Conservation (phyloP, 2,888 invertebrate genomes). For the Teinopalpus imperialis region DNA sequence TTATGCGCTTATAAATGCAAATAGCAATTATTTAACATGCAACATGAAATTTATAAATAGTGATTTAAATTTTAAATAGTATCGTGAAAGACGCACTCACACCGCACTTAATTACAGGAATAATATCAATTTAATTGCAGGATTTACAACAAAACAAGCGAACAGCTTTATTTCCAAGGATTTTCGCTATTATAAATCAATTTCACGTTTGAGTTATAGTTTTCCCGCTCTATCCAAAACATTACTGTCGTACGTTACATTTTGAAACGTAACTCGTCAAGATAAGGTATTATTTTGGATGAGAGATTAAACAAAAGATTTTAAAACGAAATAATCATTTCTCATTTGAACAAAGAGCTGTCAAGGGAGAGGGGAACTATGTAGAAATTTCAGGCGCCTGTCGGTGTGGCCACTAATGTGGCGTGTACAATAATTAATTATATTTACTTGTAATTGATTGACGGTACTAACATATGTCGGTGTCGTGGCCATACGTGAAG, state of each 20-base stretch:
- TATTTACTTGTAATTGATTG: too few species aligned
- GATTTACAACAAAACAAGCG: conserved; percentile 3
- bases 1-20: too few species aligned
- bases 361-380: conserved; percentile 23
- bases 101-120: background rate
- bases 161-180: conserved; percentile 20
- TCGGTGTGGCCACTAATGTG: conserved; percentile 12
- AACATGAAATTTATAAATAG: background rate
- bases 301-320: conserved; percentile 31
- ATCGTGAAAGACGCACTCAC: background rate
- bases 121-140: conserved; percentile 11
- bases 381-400: conserved; percentile 20
- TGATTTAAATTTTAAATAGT: conserved; percentile 1
- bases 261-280: background rate
- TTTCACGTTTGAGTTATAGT: conserved; percentile 28
- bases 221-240: conserved; percentile 24
- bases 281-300: conserved; percentile 20
- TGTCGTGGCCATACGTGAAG: too few species aligned
- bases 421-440: background rate
- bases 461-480: too few species aligned
- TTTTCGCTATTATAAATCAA: conserved; percentile 26
- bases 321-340: conserved; percentile 50
- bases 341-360: conserved; percentile 55
- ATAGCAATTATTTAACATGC: too few species aligned
- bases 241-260: background rate